Evolutionary conservation across 2,797 vertebrate genomes (phyloP), one percentile per base, ranked within the genome.

Genomic region (Tenualosa thibaudeaui): DNA sequence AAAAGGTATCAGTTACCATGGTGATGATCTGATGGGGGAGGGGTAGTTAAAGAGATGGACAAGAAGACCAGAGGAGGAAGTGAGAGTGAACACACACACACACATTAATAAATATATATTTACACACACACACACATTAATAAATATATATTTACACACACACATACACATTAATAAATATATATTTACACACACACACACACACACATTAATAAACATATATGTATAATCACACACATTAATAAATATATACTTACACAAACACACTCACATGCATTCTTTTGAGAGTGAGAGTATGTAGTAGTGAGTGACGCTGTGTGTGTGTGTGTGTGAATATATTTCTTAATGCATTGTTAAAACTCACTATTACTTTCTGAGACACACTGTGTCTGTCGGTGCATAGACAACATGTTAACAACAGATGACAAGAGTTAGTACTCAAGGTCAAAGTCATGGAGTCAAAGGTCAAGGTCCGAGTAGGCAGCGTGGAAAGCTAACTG

Each of bases 1-100:
- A 75, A 75, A 75, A 75, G 68, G 68, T 75, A 75, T 75, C 15
- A 19, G 68, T 75, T 40, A 83, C 60, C 81, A 54, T 82, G 50
- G 81, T 15, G 31, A 82, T 56, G 49, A 51, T 82, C 40, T 51
- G 53, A 26, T 53, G 49, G 60, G 54, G 54, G 31, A 75, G 68
- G 68, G 31, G 12, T 31, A 5, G 68, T 40, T 71, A 75, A 40
- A 43, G 65, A 37, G 65, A 75, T 75, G 68, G 68, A 75, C 68
- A 75, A 75, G 5, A 17, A 31, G 13, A 75, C 68, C 40, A 75
- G 5, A 17, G 68, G 13, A 75, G 68, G 31, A 43, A 40, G 68
- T 43, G 15, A 40, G 15, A 40, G 26, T 40, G 40, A 31, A 43
- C 31, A 71, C 65, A 71, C 26, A 68, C 65, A 68, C 62, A 31